These are phyloP conservation scores for Salvelinus alpinus DNA, from an alignment of 2,113 vertebrate species.

Conservation along the genomic window DNA sequence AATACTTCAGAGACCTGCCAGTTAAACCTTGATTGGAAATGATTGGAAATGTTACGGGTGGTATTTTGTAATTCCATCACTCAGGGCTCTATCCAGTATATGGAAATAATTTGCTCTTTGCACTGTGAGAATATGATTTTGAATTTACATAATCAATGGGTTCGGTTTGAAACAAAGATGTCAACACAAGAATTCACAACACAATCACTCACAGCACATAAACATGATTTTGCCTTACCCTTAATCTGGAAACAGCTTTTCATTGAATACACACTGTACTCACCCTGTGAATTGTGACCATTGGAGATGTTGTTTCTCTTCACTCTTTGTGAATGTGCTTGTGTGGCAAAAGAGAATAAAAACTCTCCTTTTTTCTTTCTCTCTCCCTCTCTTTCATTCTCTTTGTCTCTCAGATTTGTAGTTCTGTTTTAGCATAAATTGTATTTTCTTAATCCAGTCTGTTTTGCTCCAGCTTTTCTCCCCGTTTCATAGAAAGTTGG, in stretches of 20 bases:
- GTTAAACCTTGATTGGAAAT: background rate
- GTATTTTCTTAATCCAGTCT: background rate
- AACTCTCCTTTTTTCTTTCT: background rate
- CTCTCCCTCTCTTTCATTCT: background rate
- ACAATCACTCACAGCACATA: background rate
- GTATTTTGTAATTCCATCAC: background rate
- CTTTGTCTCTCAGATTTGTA: background rate
- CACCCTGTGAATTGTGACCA: constrained; percentile 41
- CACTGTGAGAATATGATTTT: background rate
- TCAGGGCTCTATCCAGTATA: background rate
- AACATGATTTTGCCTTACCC: background rate
- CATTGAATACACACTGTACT: constrained; percentile 30
- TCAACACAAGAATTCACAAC: background rate
- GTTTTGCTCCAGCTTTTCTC: no score
- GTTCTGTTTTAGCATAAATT: background rate
- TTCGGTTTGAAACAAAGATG: background rate
- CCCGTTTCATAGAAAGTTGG: background rate
- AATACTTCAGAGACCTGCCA: background rate
- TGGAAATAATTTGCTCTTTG: background rate
- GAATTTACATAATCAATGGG: background rate
- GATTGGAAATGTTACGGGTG: background rate
- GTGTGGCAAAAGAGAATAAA: background rate
- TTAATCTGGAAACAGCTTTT: background rate
- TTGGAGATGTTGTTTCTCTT: background rate
- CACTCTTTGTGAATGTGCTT: background rate